These are phyloP conservation scores for Ceryle rudis DNA, from an alignment of 2,797 vertebrate species.

Conservation along the genomic window DNA sequence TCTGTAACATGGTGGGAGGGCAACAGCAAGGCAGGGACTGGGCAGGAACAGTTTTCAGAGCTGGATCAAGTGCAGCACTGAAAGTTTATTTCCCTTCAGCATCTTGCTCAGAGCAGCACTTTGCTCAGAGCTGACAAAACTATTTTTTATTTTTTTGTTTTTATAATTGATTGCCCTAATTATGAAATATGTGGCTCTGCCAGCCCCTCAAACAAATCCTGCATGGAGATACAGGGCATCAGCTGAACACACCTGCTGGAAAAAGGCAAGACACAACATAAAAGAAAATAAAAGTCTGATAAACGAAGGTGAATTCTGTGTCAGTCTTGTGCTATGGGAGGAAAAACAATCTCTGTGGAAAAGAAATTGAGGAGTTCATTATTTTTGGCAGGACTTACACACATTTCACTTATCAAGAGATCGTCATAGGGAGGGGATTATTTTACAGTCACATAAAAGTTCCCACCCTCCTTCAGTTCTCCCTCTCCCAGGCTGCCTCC, in stretches of 20 bases:
- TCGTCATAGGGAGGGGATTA: neutral
- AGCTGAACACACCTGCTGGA: neutral
- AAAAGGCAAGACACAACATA: neutral
- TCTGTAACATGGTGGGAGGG: neutral
- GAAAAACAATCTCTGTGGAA: neutral
- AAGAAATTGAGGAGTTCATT: neutral
- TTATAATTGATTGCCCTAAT: neutral
- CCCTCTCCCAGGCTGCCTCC: accelerated
- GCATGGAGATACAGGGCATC: accelerated
- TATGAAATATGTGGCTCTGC: neutral
- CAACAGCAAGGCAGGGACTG: neutral
- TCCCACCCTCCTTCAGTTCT: neutral
- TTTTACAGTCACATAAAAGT: neutral
- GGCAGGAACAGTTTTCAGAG: neutral
- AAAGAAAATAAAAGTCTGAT: neutral
- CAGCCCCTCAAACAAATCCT: neutral
- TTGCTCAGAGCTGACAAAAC: neutral
- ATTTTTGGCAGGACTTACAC: neutral
- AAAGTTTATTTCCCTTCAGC: neutral
- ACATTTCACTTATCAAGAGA: neutral
- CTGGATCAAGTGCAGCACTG: neutral
- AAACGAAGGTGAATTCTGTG: neutral
- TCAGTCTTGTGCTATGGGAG: neutral
- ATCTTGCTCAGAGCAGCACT: neutral
- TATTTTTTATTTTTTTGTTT: neutral